These are phyloP conservation scores for Rhopalosiphum maidis DNA, from an alignment of 1,140 invertebrate genomes.

Conservation along the genomic window DNA sequence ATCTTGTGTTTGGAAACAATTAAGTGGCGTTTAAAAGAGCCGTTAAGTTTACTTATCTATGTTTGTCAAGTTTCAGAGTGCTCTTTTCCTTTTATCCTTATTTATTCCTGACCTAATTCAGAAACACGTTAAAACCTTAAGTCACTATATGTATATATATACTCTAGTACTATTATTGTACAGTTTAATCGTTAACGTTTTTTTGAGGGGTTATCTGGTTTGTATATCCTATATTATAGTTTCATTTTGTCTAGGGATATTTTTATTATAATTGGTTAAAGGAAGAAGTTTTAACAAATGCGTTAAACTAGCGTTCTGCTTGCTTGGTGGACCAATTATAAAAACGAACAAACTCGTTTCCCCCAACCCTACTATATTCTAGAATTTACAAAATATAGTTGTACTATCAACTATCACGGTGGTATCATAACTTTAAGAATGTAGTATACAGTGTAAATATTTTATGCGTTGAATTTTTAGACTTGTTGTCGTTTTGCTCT, in stretches of 20 bases:
- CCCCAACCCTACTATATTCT: background rate
- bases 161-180: background rate
- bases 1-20: background rate
- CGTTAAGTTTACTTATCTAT: background rate
- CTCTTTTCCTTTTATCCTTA: background rate
- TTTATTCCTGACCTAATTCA: slow-evolving; percentile 13
- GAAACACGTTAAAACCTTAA: background rate
- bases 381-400: background rate
- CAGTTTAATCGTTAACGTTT: background rate
- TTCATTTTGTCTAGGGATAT: background rate
- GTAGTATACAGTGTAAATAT: background rate
- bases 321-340: background rate
- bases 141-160: background rate
- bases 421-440: background rate
- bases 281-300: background rate
- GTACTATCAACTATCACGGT: too few species aligned
- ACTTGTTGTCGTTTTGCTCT: background rate
- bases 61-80: background rate
- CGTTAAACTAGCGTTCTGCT: background rate
- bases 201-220: background rate
- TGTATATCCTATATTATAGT: background rate
- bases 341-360: background rate
- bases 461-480: background rate
- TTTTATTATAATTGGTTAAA: background rate
- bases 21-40: background rate